Conservation (phyloP, 2,797 vertebrate species). For the Distichodus sexfasciatus region DNA sequence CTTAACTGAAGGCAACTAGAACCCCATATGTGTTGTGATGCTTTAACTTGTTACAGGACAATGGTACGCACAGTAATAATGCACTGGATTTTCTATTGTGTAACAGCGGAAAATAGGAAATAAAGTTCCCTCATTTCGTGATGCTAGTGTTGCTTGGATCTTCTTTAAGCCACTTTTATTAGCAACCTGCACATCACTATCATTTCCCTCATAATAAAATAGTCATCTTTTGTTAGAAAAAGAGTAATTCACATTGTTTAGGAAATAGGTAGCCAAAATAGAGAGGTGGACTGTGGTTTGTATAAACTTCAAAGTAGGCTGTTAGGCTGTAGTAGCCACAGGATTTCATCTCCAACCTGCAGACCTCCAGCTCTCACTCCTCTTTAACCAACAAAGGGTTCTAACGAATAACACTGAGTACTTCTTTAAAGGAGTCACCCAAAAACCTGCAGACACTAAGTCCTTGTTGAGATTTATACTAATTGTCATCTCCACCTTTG, state of each 20-base stretch:
- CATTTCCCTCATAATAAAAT: constrained; percentile 9
- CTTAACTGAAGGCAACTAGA: background rate
- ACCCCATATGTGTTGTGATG: background rate
- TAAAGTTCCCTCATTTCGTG: background rate
- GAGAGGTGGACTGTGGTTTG: background rate
- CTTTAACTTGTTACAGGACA: background rate
- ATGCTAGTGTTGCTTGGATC: background rate
- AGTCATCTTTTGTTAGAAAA: background rate
- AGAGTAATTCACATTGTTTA: constrained; percentile 7
- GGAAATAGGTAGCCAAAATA: background rate
- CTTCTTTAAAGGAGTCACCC: too few species aligned
- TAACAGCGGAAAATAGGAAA: constrained; percentile 21
- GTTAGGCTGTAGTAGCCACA: too few species aligned
- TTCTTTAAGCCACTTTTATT: background rate
- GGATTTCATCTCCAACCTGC: too few species aligned
- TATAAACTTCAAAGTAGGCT: too few species aligned
- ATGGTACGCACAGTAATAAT: background rate
- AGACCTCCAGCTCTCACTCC: too few species aligned
- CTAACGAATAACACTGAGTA: too few species aligned
- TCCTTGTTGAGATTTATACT: too few species aligned
- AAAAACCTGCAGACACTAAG: too few species aligned
- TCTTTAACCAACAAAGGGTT: too few species aligned
- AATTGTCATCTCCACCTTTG: too few species aligned
- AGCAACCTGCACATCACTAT: background rate
- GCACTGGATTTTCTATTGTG: background rate